phyloP scores from a whole-genome alignment of 92 coral and sea anemone genomes.

The Micromussa lordhowensis region DNA sequence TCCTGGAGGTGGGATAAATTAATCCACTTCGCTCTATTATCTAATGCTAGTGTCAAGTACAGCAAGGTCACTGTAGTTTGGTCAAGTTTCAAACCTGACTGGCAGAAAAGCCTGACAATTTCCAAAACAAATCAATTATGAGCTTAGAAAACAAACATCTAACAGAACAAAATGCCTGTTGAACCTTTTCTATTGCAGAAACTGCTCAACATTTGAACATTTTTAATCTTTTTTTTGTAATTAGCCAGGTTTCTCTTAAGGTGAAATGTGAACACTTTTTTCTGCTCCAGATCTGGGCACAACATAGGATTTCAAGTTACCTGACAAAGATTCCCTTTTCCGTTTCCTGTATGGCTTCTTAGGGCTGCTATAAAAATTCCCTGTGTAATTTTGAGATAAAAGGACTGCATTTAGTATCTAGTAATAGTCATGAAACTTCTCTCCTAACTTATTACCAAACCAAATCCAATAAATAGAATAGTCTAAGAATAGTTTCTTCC shows the following conservation, averaged over 20 bases:
- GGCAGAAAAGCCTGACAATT: not conserved
- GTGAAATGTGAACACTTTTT: too few species aligned
- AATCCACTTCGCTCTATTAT: too few species aligned
- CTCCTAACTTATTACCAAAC: not conserved
- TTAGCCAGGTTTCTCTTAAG: not conserved
- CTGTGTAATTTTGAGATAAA: not conserved
- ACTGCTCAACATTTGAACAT: too few species aligned
- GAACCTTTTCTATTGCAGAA: not conserved
- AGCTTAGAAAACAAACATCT: not conserved
- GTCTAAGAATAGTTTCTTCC: not conserved
- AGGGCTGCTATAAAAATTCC: slow-evolving; percentile 15
- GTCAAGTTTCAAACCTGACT: not conserved
- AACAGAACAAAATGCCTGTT: not conserved
- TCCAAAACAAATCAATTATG: not conserved
- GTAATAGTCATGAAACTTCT: too few species aligned
- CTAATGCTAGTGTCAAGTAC: not conserved
- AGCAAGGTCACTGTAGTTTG: not conserved
- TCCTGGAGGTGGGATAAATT: too few species aligned
- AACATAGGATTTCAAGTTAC: slow-evolving; percentile 20
- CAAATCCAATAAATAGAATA: not conserved
- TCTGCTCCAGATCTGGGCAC: too few species aligned
- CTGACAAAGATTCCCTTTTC: slow-evolving; percentile 73
- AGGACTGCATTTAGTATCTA: not conserved
- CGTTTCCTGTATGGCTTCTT: slow-evolving; percentile 66
- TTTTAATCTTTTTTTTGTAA: too few species aligned